A percentile compares a stretch with the other conserved stretches of the same genome.
Evolutionary conservation across 1,140 invertebrate species (phyloP).

Genomic region (Sarcophaga bullata): DNA sequence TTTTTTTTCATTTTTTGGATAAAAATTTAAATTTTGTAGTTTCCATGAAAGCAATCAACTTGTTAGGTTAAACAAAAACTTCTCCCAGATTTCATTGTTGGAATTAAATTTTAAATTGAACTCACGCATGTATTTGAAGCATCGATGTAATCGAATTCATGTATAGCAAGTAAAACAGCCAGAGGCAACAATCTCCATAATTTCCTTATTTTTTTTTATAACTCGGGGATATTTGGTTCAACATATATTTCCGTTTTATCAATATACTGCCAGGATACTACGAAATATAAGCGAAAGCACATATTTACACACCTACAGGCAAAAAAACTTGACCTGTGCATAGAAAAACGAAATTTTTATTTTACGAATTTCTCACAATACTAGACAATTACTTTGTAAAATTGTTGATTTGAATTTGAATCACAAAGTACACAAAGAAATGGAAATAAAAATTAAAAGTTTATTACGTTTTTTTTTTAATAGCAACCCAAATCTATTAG

Average conservation of each 20-base stretch:
- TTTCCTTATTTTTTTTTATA: not conserved
- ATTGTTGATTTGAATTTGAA: not conserved
- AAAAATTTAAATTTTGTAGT: too few relatives aligned
- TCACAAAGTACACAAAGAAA: not conserved
- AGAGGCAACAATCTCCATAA: not conserved
- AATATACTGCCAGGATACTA: not conserved
- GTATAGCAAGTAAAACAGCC: too few relatives aligned
- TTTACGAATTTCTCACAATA: not conserved
- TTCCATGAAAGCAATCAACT: too few relatives aligned
- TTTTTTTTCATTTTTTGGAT: too few relatives aligned
- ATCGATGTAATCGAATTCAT: too few relatives aligned
- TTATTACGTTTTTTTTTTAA: slow-evolving; percentile 34
- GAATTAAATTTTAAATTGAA: not conserved
- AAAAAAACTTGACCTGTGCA: not conserved
- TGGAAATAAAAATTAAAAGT: slow-evolving; percentile 11
- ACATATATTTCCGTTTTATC: slow-evolving; percentile 4
- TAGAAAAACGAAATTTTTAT: not conserved
- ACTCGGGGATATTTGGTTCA: not conserved
- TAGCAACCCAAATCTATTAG: slow-evolving; percentile 28
- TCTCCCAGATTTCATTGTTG: too few relatives aligned
- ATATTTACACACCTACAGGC: not conserved
- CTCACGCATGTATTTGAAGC: not conserved
- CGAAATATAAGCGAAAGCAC: not conserved
- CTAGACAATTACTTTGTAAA: not conserved
- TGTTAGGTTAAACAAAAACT: too few relatives aligned